A percentile compares a stretch with the other conserved stretches of the same genome.
Conservation (phyloP, 1,140 invertebrate species). For the Acromyrmex heyeri region DNA sequence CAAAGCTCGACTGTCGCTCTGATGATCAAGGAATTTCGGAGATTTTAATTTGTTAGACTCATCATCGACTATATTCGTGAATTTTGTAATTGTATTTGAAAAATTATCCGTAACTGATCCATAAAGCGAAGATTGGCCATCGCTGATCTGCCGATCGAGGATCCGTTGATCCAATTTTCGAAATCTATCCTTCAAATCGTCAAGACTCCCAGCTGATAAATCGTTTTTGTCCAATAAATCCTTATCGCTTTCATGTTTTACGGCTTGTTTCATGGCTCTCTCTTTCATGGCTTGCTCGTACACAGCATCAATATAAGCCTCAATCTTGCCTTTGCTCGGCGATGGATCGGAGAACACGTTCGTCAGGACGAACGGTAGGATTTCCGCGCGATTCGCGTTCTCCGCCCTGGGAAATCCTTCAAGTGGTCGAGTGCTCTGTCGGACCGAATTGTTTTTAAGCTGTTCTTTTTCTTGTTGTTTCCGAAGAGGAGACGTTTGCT, state of each 20-base stretch:
- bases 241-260: conserved; percentile 1
- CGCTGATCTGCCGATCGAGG: background rate
- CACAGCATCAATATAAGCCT: conserved; percentile 16
- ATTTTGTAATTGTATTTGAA: background rate
- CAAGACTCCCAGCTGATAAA: background rate
- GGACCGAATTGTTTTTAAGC: background rate
- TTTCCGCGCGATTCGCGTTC: background rate
- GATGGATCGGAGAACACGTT: background rate
- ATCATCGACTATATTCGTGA: background rate
- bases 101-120: background rate
- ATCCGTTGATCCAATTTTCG: background rate
- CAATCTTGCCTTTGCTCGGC: conserved; percentile 10
- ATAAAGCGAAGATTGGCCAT: background rate
- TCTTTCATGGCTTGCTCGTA: background rate
- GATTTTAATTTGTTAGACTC: background rate
- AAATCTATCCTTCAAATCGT: background rate
- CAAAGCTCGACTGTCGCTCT: background rate
- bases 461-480: background rate
- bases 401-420: background rate
- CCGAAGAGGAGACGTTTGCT: background rate
- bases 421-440: background rate
- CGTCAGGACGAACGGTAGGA: background rate
- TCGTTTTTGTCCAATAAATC: background rate
- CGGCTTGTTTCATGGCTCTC: background rate
- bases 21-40: background rate